Conservation (phyloP, 2,113 vertebrate species). For the Myocastor coypus region DNA sequence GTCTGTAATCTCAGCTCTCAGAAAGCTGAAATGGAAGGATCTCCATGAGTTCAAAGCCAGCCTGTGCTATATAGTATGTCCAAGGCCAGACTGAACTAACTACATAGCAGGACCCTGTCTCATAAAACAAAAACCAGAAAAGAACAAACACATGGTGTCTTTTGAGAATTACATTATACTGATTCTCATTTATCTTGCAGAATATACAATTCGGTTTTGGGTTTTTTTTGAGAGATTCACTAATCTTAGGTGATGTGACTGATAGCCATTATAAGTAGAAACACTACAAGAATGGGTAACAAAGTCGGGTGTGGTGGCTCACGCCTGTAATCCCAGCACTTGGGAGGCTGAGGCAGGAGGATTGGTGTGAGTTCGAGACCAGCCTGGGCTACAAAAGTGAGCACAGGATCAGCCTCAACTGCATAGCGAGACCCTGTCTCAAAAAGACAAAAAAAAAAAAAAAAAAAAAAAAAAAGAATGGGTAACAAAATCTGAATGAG, state of each 20-base stretch:
- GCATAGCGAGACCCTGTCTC: too few species aligned
- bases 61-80: neutral
- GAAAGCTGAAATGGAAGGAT: neutral
- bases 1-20: neutral
- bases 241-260: slow-evolving; percentile 3
- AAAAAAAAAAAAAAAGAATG: too few species aligned
- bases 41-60: neutral
- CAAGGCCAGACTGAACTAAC: neutral
- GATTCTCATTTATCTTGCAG: neutral
- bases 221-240: neutral
- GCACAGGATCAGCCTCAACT: too few species aligned
- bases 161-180: slow-evolving; percentile 24
- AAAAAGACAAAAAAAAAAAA: too few species aligned
- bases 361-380: too few species aligned
- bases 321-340: too few species aligned
- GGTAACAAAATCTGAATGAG: neutral
- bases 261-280: slow-evolving; percentile 6
- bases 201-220: slow-evolving; percentile 37
- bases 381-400: too few species aligned
- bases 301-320: too few species aligned
- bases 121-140: neutral
- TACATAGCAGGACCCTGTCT: neutral
- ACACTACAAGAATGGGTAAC: neutral
- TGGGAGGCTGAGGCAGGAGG: too few species aligned
- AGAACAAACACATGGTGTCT: neutral